Evolutionary conservation across 2,113 vertebrate species (phyloP), one percentile per base, ranked within the genome.

Genomic region (Ictalurus furcatus): DNA sequence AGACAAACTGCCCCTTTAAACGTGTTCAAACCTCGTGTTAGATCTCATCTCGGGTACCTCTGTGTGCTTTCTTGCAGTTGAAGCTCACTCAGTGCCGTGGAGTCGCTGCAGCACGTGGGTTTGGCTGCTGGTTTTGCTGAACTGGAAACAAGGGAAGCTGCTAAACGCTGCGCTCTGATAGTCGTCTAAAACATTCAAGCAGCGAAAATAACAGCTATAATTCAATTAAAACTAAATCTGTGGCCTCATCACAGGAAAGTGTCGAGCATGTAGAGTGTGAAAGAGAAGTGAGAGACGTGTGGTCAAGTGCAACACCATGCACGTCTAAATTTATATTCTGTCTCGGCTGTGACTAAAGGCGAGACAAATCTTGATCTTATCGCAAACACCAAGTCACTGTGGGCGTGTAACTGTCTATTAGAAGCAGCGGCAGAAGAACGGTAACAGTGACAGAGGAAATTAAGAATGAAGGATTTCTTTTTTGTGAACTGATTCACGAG

Each of bases 181-280:
- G 34, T 23, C 37, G 25, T 44, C 37, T 76, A 44, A 23, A 76
- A 28, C 23, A 6, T 52, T 81, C 7, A 4, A 48, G 54, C n/a
- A 21, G 11, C 48, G 7, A 54, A 81, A 56, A 80, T 23, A 81
- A 30, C n/a, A 28, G 79, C 58, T 17, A 34, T 16, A 12, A 56
- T 48, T 48, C 23, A 37, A 61, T 37, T 12, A 30, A 76, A 83
- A 12, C 54, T 14, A 88, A 90, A 86, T 91, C 65, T 91, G 87
- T 59, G 30, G 30, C 56, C 81, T 23, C 83, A 14, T 87, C 48
- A 84, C 14, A 34, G 30, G 54, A 78, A 84, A 56, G 54, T 83
- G 59, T 59, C 84, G 76, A 67, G 88, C 89, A 54, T n/a, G 19
- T 63, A 48, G 21, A 7, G 58, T 23, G 54, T 58, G 54, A 81